Evolutionary conservation across 2,888 invertebrate species (phyloP).

Genomic region (Smittia aterrima): DNA sequence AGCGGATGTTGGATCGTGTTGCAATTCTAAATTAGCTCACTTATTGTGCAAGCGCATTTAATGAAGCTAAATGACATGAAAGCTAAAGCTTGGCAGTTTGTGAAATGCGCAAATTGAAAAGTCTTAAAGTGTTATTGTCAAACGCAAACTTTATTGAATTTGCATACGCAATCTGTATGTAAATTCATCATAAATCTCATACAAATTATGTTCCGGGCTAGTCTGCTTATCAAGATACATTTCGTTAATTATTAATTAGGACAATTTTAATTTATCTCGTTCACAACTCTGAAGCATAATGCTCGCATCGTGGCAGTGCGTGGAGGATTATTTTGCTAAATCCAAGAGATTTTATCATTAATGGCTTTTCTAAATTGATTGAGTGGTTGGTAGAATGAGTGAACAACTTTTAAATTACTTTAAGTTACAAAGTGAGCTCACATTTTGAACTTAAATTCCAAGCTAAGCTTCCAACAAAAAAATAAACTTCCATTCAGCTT

Average conservation of each 20-base stretch:
- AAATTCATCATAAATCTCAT: slow-evolving; percentile 25
- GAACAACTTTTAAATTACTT: too few species aligned
- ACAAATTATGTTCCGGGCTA: slow-evolving; percentile 29
- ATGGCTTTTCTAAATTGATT: not conserved
- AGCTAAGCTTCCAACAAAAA: too few species aligned
- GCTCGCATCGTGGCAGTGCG: not conserved
- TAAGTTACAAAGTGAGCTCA: too few species aligned
- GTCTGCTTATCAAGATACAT: slow-evolving; percentile 38
- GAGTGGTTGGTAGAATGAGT: not conserved
- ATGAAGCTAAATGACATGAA: not conserved
- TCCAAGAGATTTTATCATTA: not conserved
- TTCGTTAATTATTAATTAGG: slow-evolving; percentile 42
- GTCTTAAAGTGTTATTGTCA: not conserved
- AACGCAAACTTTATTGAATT: not conserved
- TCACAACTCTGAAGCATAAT: slow-evolving; percentile 13
- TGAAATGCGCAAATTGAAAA: not conserved
- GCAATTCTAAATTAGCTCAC: not conserved
- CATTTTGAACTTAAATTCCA: too few species aligned
- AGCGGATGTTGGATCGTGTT: slow-evolving; percentile 1
- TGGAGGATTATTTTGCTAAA: not conserved
- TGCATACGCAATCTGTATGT: slow-evolving; percentile 5
- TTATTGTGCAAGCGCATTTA: not conserved
- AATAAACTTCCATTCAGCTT: too few species aligned
- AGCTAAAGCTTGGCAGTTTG: not conserved
- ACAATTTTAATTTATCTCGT: slow-evolving; percentile 37